Evolutionary conservation across 2,888 invertebrate species (phyloP).

Genomic region (Andrena bicolor): DNA sequence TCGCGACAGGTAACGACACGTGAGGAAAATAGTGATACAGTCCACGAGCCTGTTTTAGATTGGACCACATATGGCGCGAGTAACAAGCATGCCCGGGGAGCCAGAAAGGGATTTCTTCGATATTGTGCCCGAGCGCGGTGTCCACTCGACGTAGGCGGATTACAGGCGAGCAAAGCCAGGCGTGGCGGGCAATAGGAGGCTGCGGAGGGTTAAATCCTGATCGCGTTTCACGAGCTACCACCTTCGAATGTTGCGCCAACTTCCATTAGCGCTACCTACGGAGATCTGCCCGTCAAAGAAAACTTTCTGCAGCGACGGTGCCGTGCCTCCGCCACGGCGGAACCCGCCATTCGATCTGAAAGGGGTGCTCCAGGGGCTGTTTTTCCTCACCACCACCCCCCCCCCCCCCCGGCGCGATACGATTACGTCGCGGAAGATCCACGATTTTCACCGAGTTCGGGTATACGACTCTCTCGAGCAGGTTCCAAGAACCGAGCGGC

Average conservation of each 20-base stretch:
- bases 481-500: slow-evolving; percentile 27
- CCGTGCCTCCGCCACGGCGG: slow-evolving; percentile 49
- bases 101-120: slow-evolving; percentile 49
- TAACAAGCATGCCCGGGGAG: slow-evolving; percentile 18
- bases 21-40: slow-evolving; percentile 59
- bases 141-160: slow-evolving; percentile 75
- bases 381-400: slow-evolving; percentile 27
- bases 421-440: slow-evolving; percentile 73
- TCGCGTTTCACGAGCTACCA: slow-evolving; percentile 84
- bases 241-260: slow-evolving; percentile 80
- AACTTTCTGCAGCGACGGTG: slow-evolving; percentile 66
- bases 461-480: slow-evolving; percentile 10
- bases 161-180: slow-evolving; percentile 57
- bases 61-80: slow-evolving; percentile 39
- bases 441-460: slow-evolving; percentile 17
- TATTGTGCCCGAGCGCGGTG: slow-evolving; percentile 48
- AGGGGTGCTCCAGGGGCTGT: slow-evolving; percentile 61
- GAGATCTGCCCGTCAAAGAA: slow-evolving; percentile 76
- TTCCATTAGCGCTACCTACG: slow-evolving; percentile 80
- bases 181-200: slow-evolving; percentile 26
- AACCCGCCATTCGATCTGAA: slow-evolving; percentile 58
- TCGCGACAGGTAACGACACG: slow-evolving; percentile 58
- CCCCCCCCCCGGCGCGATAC: slow-evolving; percentile 49
- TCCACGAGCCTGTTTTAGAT: background rate
- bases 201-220: slow-evolving; percentile 75